A percentile compares a stretch with the other conserved stretches of the same genome.
Evolutionary conservation across 2,888 invertebrate genomes (phyloP).

Genomic region (Drosophila engyochracea): DNA sequence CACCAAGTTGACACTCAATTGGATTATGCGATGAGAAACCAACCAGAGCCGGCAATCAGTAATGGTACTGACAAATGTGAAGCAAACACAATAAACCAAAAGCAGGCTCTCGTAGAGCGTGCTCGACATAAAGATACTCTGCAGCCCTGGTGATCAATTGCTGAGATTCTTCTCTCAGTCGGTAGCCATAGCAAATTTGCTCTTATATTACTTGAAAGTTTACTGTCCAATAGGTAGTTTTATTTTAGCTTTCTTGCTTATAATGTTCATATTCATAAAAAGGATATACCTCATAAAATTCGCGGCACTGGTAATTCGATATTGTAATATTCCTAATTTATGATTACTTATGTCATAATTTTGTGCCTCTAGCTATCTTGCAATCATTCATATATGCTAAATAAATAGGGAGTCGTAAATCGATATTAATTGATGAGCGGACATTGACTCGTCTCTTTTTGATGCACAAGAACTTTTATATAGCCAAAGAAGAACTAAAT

Average conservation of each 20-base stretch:
- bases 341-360: neutral
- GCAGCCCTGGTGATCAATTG: neutral
- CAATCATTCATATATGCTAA: neutral
- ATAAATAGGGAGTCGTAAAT: neutral
- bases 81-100: neutral
- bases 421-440: neutral
- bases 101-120: neutral
- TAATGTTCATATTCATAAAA: neutral
- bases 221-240: neutral
- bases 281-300: neutral
- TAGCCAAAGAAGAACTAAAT: neutral
- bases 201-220: neutral
- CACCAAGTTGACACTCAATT: conserved; percentile 76
- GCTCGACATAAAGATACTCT: neutral
- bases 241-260: neutral
- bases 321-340: neutral
- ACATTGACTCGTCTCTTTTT: neutral
- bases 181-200: neutral
- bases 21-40: conserved; percentile 57
- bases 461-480: neutral
- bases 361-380: neutral
- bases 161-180: neutral
- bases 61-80: conserved; percentile 37
- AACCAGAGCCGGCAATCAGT: conserved; percentile 37
- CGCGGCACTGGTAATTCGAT: neutral